phyloP scores from a whole-genome alignment of 2,113 vertebrate species.

The Leptobrachium ailaonicum region DNA sequence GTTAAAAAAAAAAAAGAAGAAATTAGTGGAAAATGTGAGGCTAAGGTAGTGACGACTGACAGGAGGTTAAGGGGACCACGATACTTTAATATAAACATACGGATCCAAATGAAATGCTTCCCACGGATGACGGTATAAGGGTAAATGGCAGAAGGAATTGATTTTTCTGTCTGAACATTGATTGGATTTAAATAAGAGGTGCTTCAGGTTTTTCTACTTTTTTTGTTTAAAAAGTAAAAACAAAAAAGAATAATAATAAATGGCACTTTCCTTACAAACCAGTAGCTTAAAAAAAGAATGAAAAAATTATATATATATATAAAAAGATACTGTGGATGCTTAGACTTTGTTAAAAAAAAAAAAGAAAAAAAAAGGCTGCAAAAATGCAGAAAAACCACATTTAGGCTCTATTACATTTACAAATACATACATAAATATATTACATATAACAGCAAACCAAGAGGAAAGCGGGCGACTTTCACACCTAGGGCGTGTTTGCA shows the following conservation, averaged over 20 bases:
- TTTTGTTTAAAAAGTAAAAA: slow-evolving; percentile 18
- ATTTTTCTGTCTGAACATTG: slow-evolving; percentile 7
- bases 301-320: slow-evolving; percentile 27
- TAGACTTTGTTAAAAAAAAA: slow-evolving; percentile 40
- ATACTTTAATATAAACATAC: not conserved
- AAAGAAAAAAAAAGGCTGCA: slow-evolving; percentile 45
- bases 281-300: slow-evolving; percentile 44
- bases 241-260: not conserved
- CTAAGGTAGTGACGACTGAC: slow-evolving; percentile 42
- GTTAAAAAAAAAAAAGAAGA: slow-evolving; percentile 36
- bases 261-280: slow-evolving; percentile 49
- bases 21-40: not conserved
- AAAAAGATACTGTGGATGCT: not conserved
- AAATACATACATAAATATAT: slow-evolving; percentile 84
- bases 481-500: slow-evolving; percentile 53
- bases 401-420: slow-evolving; percentile 75
- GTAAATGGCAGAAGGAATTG: slow-evolving; percentile 8
- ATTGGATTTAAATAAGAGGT: slow-evolving; percentile 34
- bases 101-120: slow-evolving; percentile 15
- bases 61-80: slow-evolving; percentile 35
- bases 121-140: slow-evolving; percentile 2
- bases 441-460: slow-evolving; percentile 75
- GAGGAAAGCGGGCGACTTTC: slow-evolving; percentile 62
- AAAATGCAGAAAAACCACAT: slow-evolving; percentile 61
- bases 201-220: slow-evolving; percentile 29